Conservation (phyloP, 2,797 vertebrate species). For the Botia kubotai region DNA sequence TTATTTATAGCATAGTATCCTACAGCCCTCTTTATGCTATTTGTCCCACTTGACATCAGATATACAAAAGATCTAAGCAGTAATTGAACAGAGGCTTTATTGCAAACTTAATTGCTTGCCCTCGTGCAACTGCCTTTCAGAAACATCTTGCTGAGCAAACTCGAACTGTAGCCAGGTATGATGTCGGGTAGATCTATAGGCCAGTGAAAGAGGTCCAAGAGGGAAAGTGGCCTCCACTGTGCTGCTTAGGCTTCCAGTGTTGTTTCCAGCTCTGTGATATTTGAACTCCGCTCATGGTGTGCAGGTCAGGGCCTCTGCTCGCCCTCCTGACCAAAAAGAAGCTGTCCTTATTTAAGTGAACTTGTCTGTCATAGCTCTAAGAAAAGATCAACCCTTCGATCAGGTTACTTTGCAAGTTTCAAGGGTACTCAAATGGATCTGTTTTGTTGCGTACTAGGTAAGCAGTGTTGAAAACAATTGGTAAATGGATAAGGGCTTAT, state of each 20-base stretch:
- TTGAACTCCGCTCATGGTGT: constrained; percentile 68
- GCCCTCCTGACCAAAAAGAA: constrained; percentile 58
- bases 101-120: neutral
- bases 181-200: constrained; percentile 45
- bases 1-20: neutral
- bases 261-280: constrained; percentile 65
- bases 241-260: constrained; percentile 59
- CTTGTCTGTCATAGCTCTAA: constrained; percentile 32
- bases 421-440: neutral
- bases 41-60: neutral
- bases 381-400: constrained; percentile 35
- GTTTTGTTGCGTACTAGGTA: neutral
- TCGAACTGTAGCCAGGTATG: constrained; percentile 55
- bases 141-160: constrained; percentile 29
- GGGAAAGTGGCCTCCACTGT: constrained; percentile 36
- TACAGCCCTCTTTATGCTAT: neutral
- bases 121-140: constrained; percentile 21
- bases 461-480: neutral
- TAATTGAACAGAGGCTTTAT: constrained; percentile 14
- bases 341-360: constrained; percentile 71
- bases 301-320: constrained; percentile 58
- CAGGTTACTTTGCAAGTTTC: constrained; percentile 10
- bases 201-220: constrained; percentile 53
- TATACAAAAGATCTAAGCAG: neutral
- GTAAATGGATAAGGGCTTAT: neutral